phyloP scores from a whole-genome alignment of 2,797 vertebrate genomes.

The Dallia pectoralis region DNA sequence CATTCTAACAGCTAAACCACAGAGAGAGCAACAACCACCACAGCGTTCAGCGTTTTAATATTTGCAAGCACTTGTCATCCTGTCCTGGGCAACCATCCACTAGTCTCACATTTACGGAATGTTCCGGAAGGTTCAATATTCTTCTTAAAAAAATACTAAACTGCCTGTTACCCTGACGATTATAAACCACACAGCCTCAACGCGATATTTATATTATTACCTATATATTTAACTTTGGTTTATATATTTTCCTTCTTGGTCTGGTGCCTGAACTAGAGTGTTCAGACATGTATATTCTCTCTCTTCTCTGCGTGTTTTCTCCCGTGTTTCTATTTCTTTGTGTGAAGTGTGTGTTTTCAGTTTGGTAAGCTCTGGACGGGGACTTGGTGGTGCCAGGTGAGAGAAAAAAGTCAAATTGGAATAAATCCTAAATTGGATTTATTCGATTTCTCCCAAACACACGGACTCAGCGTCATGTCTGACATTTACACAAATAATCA shows the following conservation, averaged over 20 bases:
- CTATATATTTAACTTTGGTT: constrained; percentile 45
- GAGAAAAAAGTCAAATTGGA: constrained; percentile 45
- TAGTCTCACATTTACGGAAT: constrained; percentile 21
- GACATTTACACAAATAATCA: constrained; percentile 54
- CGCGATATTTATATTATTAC: constrained; percentile 26
- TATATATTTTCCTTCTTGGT: too few relatives aligned
- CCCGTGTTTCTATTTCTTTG: constrained; percentile 22
- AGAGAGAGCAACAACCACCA: constrained; percentile 64
- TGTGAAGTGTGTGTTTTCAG: constrained; percentile 19
- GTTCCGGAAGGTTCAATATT: constrained; percentile 72
- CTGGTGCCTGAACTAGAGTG: too few relatives aligned
- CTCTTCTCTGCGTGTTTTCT: too few relatives aligned
- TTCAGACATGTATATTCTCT: too few relatives aligned
- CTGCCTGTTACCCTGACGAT: too few relatives aligned
- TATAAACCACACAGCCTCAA: too few relatives aligned
- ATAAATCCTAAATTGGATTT: constrained; percentile 56
- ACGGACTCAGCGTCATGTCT: constrained; percentile 57
- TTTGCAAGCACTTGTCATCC: too few relatives aligned
- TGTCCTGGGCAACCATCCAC: too few relatives aligned
- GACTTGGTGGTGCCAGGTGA: constrained; percentile 36
- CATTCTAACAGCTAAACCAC: constrained; percentile 64
- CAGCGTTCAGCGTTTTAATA: constrained; percentile 14
- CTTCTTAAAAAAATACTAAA: constrained; percentile 51
- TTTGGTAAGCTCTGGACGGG: constrained; percentile 36
- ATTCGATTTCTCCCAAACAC: constrained; percentile 41